Conservation (phyloP, 2,797 vertebrate species). For the Anguilla marmorata region DNA sequence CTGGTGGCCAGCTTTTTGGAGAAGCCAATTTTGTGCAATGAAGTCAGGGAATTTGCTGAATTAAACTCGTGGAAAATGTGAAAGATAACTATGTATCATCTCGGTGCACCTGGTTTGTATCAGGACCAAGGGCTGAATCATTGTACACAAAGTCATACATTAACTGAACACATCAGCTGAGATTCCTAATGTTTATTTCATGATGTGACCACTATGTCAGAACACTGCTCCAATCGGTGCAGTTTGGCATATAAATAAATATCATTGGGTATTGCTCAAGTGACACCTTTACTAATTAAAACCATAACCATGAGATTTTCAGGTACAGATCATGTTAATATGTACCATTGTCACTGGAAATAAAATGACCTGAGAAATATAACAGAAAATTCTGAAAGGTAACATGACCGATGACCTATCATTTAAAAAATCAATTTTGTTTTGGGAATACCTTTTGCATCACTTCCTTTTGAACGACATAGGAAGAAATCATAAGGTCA, state of each 20-base stretch:
- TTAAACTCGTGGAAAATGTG: background rate
- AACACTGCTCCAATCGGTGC: background rate
- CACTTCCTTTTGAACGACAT: background rate
- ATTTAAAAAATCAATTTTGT: background rate
- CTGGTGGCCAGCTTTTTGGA: background rate
- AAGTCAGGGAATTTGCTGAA: background rate
- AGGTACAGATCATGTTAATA: background rate
- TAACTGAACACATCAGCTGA: too few relatives aligned
- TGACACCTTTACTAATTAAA: background rate
- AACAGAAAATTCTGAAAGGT: background rate
- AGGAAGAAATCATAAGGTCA: background rate
- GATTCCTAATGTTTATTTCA: background rate
- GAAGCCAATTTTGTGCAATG: background rate
- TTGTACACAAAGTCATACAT: too few relatives aligned
- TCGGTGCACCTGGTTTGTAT: background rate
- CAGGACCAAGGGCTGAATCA: background rate
- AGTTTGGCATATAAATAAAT: background rate
- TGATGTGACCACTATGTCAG: background rate
- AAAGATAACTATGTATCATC: background rate
- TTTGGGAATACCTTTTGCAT: background rate
- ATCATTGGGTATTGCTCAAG: background rate
- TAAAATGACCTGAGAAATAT: conserved; percentile 3
- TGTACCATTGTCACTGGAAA: background rate
- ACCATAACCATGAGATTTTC: background rate
- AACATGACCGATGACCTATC: background rate